Evolutionary conservation across 1,140 invertebrate genomes (phyloP).

Genomic region (Euwallacea fornicatus): DNA sequence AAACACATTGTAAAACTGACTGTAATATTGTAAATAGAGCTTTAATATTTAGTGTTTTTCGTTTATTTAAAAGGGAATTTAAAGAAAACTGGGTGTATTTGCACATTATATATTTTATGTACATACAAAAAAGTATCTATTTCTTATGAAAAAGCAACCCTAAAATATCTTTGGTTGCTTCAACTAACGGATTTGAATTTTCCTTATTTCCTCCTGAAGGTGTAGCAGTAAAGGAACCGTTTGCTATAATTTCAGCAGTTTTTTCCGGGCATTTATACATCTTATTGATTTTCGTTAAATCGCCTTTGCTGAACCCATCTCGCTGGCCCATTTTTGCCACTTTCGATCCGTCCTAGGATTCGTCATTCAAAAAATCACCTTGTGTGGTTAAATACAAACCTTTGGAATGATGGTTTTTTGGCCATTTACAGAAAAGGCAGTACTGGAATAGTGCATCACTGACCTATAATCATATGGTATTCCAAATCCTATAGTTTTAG

Average conservation of each 20-base stretch:
- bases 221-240: background rate
- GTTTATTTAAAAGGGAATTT: too few species aligned
- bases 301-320: conserved; percentile 69
- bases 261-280: conserved; percentile 70
- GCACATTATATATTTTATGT: too few species aligned
- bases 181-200: conserved; percentile 28
- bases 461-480: conserved; percentile 77
- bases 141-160: conserved; percentile 32
- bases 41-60: conserved; percentile 4
- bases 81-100: too few species aligned
- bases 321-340: conserved; percentile 64
- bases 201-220: conserved; percentile 19
- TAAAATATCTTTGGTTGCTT: conserved; percentile 29
- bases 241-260: conserved; percentile 27
- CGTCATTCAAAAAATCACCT: background rate
- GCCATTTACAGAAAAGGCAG: conserved; percentile 75
- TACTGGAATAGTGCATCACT: conserved; percentile 82
- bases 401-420: conserved; percentile 69
- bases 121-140: too few species aligned
- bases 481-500: conserved; percentile 62
- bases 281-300: conserved; percentile 71
- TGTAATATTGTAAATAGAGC: conserved; percentile 33
- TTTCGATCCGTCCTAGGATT: conserved; percentile 38
- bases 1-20: background rate
- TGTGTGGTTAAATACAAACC: conserved; percentile 52